phyloP scores from a whole-genome alignment of 2,113 vertebrate genomes.

The Cebus imitator region DNA sequence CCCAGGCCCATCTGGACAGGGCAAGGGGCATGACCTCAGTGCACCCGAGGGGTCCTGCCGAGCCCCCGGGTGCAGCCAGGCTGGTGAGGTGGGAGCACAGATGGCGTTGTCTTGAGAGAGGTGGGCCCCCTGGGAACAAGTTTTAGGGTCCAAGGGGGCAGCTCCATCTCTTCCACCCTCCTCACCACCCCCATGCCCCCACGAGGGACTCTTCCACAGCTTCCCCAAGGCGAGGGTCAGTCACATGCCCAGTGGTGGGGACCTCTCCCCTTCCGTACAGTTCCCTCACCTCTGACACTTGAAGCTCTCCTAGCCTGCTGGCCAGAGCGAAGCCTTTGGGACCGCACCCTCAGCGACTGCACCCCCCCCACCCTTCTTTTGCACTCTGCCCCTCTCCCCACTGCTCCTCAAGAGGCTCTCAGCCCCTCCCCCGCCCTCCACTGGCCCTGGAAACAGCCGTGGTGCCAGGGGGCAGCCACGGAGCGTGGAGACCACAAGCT shows the following conservation, averaged over 20 bases:
- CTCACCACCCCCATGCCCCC: rapidly evolving
- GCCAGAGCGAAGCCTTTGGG: not conserved
- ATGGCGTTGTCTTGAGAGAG: not conserved
- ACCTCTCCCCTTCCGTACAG: rapidly evolving
- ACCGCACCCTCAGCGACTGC: rapidly evolving
- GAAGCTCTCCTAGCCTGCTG: not conserved
- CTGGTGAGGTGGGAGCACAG: not conserved
- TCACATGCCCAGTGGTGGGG: rapidly evolving
- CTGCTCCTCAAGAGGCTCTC: not conserved
- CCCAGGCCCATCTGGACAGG: slow-evolving; percentile 70
- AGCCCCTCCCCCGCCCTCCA: rapidly evolving
- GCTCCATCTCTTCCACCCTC: not conserved
- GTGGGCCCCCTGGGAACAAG: not conserved
- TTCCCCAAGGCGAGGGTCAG: rapidly evolving
- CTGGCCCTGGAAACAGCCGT: rapidly evolving
- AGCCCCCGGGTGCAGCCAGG: not conserved
- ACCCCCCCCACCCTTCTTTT: rapidly evolving
- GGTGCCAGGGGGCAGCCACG: rapidly evolving
- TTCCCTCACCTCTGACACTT: rapidly evolving
- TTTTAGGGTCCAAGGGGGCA: not conserved
- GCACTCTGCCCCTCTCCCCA: rapidly evolving
- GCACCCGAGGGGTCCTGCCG: not conserved
- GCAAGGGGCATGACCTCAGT: slow-evolving; percentile 46
- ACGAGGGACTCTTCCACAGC: rapidly evolving
- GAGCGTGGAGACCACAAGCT: not conserved